phyloP scores from a whole-genome alignment of 2,797 vertebrate genomes.

The Rhinatrema bivittatum region DNA sequence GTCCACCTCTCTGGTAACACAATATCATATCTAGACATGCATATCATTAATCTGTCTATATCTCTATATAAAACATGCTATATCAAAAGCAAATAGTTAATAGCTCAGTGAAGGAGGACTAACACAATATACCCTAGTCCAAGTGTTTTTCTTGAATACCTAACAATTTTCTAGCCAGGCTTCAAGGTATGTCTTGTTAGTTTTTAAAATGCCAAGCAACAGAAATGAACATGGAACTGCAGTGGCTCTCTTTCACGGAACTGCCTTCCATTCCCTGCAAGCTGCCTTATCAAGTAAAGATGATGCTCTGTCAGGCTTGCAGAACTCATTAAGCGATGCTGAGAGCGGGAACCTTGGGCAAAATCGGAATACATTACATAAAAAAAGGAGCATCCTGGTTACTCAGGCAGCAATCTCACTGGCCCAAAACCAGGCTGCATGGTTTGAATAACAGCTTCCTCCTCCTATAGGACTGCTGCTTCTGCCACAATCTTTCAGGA shows the following conservation, averaged over 20 bases:
- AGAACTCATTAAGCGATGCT: constrained; percentile 16
- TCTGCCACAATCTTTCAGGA: constrained; percentile 36
- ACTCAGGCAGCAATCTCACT: constrained; percentile 24
- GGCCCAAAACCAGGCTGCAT: constrained; percentile 32
- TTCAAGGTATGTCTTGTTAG: constrained; percentile 7
- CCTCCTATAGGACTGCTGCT: constrained; percentile 30
- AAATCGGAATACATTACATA: constrained; percentile 35
- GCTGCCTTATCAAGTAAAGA: constrained; percentile 2
- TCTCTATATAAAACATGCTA: too few relatives aligned
- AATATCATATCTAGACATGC: too few relatives aligned
- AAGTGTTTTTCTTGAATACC: not conserved
- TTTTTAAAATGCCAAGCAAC: constrained; percentile 17
- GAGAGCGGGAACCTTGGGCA: constrained; percentile 21
- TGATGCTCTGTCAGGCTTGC: constrained; percentile 12
- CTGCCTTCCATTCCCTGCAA: constrained; percentile 15
- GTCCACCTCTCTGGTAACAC: too few relatives aligned
- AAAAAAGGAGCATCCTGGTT: constrained; percentile 27
- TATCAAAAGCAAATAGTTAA: constrained; percentile 13
- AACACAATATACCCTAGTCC: constrained; percentile 15
- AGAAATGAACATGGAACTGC: constrained; percentile 9
- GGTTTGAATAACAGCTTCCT: too few relatives aligned
- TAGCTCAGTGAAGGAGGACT: not conserved
- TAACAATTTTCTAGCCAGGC: constrained; percentile 29
- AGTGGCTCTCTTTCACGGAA: constrained; percentile 27
- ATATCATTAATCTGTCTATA: too few relatives aligned